phyloP scores from a whole-genome alignment of 1,140 invertebrate species.

The Oscheius sp. region DNA sequence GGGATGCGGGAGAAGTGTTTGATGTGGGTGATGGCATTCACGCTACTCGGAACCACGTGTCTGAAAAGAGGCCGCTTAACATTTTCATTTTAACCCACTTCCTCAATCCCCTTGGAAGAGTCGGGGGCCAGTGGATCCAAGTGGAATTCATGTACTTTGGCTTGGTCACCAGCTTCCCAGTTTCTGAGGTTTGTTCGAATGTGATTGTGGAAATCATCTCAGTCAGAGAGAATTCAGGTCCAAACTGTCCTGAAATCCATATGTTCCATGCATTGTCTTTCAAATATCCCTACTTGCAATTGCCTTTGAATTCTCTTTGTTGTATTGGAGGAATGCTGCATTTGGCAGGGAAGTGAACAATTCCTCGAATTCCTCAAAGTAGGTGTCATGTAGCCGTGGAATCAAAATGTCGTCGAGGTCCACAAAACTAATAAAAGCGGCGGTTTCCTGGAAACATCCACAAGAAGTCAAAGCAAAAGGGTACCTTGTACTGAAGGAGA shows the following conservation, averaged over 20 bases:
- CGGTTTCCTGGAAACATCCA: constrained; percentile 7
- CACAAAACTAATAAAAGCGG: constrained; percentile 12
- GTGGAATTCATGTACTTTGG: constrained; percentile 20
- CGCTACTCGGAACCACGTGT: background rate
- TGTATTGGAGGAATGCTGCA: constrained; percentile 11
- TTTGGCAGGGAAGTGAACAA: background rate
- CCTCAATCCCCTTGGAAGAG: background rate
- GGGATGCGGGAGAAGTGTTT: background rate
- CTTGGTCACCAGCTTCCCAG: constrained; percentile 22
- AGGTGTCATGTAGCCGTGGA: constrained; percentile 2
- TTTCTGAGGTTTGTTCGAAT: constrained; percentile 14
- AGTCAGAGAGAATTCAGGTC: constrained; percentile 8
- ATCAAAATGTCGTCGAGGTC: constrained; percentile 26
- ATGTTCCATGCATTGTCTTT: background rate
- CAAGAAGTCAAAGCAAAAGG: background rate
- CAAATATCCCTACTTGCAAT: constrained; percentile 1
- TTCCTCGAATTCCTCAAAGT: constrained; percentile 12
- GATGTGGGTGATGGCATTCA: constrained; percentile 21
- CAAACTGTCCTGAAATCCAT: constrained; percentile 3
- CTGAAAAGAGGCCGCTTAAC: background rate
- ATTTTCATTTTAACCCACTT: constrained; percentile 6
- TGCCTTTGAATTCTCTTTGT: constrained; percentile 10
- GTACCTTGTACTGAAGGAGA: constrained; percentile 25
- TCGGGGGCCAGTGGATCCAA: constrained; percentile 29
- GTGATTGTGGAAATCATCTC: background rate